These are phyloP conservation scores for Peromyscus aztecus DNA, from an alignment of 2,797 vertebrate genomes.

Conservation along the genomic window DNA sequence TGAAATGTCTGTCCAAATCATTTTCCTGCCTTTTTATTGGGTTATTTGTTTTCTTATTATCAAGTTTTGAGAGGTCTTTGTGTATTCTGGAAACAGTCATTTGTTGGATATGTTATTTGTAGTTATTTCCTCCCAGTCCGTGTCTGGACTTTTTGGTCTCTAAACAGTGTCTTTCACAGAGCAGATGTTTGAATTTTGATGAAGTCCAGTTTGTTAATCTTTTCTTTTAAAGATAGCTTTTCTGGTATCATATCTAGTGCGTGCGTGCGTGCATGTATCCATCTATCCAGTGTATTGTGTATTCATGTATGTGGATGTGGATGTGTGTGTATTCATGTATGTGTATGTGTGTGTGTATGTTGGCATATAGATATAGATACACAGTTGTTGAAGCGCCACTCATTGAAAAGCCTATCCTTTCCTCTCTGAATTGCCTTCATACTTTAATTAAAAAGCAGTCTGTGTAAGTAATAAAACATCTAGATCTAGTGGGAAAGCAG, in stretches of 20 bases:
- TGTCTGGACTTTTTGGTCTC: constrained; percentile 64
- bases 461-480: background rate
- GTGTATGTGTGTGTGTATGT: background rate
- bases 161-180: constrained; percentile 66
- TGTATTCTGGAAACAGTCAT: constrained; percentile 64
- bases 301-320: too few relatives aligned
- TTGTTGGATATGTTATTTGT: constrained; percentile 67
- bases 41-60: constrained; percentile 62
- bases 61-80: constrained; percentile 64
- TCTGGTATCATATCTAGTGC: background rate
- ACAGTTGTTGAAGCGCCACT: background rate
- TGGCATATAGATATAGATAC: background rate
- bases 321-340: background rate
- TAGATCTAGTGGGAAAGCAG: background rate
- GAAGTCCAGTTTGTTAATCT: constrained; percentile 66
- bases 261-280: background rate
- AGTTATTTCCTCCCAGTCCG: constrained; percentile 65
- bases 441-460: constrained; percentile 51
- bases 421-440: constrained; percentile 17
- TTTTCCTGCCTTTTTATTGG: constrained; percentile 61
- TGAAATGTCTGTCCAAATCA: constrained; percentile 51
- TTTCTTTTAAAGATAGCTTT: constrained; percentile 54
- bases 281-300: too few relatives aligned
- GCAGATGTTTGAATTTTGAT: constrained; percentile 71
- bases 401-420: constrained; percentile 66